phyloP scores from a whole-genome alignment of 2,113 vertebrate genomes.

The Choloepus hoffmanni region DNA sequence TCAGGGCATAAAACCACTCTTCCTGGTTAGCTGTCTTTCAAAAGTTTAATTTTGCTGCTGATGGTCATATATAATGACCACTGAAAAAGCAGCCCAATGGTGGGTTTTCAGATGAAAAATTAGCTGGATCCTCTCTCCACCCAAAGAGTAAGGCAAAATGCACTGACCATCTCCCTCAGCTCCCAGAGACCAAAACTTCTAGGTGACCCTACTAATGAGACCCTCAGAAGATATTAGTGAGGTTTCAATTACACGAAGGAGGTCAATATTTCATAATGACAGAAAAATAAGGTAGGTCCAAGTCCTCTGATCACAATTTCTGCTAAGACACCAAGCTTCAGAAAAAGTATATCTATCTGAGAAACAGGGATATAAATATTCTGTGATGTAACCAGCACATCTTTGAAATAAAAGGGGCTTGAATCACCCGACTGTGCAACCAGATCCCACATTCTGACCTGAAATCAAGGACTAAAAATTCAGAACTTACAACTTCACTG shows the following conservation, averaged over 20 bases:
- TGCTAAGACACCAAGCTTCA: not conserved
- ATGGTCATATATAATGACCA: not conserved
- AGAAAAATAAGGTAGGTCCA: not conserved
- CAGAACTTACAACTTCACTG: not conserved
- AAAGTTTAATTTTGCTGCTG: not conserved
- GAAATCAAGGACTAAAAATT: not conserved
- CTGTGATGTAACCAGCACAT: not conserved
- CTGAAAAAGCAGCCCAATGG: not conserved
- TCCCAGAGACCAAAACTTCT: not conserved
- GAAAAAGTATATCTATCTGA: not conserved
- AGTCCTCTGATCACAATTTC: slow-evolving; percentile 14
- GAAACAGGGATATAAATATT: not conserved
- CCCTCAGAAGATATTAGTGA: not conserved
- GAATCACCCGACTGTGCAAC: not conserved
- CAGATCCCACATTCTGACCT: not conserved
- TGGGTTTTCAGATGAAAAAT: not conserved
- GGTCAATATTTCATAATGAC: not conserved
- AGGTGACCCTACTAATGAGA: not conserved
- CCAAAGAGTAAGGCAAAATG: not conserved
- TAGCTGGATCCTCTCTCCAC: not conserved
- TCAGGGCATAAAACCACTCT: not conserved
- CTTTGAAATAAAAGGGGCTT: not conserved
- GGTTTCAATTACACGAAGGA: not conserved
- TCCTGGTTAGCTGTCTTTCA: not conserved
- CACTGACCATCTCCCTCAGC: not conserved